Percentiles rank a stretch among this genome's conserved stretches.
Evolutionary conservation across 2,797 vertebrate genomes (phyloP).

Genomic region (Eulemur rubriventer): DNA sequence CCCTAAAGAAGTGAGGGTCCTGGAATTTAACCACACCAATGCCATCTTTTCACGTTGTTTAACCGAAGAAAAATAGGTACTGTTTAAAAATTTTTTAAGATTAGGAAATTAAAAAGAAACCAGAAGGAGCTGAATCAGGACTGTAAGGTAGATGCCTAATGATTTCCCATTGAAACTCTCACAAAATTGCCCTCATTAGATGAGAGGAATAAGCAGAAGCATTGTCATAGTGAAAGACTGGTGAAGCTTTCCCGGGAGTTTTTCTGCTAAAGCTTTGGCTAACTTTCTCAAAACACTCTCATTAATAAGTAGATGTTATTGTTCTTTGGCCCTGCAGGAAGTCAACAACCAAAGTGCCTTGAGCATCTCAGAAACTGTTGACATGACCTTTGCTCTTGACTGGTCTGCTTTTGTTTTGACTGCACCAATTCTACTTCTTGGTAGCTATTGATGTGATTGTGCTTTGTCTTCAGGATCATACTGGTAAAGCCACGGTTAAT

Average conservation of each 20-base stretch:
- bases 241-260: no score
- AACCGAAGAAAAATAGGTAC: no score
- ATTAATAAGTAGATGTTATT: neutral
- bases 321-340: neutral
- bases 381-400: neutral
- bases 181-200: neutral
- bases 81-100: no score
- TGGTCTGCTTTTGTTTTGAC: no score
- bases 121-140: neutral
- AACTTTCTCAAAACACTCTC: no score
- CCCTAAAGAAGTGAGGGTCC: neutral
- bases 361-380: neutral
- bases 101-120: neutral
- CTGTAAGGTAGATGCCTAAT: neutral
- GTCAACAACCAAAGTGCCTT: neutral
- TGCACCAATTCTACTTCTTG: neutral
- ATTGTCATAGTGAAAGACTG: neutral
- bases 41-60: no score
- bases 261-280: no score
- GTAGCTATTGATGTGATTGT: neutral
- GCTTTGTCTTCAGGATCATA: neutral
- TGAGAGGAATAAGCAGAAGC: neutral
- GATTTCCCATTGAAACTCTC: neutral
- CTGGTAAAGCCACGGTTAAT: neutral
- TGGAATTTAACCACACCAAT: no score